Evolutionary conservation across 1,140 invertebrate species (phyloP).

Genomic region (Pseudachorutes palmiensis): DNA sequence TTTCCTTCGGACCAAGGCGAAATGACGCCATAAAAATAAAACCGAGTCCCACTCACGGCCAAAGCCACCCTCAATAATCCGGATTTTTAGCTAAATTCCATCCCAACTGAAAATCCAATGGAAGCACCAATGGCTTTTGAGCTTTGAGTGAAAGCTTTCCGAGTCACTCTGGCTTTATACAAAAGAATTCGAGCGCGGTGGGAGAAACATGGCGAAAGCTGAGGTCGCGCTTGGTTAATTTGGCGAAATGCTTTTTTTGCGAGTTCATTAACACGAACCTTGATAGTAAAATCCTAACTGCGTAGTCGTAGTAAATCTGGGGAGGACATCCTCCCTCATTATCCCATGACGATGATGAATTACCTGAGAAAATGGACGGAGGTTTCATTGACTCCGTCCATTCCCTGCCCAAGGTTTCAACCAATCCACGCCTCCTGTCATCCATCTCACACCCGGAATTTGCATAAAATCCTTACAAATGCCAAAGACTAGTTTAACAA

Average conservation of each 20-base stretch:
- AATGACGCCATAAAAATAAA: background rate
- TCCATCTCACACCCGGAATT: background rate
- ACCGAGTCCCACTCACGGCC: too few relatives aligned
- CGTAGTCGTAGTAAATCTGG: background rate
- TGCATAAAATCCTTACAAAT: background rate
- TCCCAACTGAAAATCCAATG: too few relatives aligned
- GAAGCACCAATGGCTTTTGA: too few relatives aligned
- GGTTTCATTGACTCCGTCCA: constrained; percentile 5
- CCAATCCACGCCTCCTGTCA: background rate
- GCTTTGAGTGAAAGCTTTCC: too few relatives aligned
- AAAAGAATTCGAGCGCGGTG: background rate
- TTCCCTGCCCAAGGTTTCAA: background rate
- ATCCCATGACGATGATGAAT: constrained; percentile 1
- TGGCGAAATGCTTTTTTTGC: background rate
- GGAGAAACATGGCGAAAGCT: background rate
- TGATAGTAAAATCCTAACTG: constrained; percentile 6
- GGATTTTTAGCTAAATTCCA: too few relatives aligned
- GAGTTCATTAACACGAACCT: constrained; percentile 1
- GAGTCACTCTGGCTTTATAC: too few relatives aligned
- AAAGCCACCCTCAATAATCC: too few relatives aligned
- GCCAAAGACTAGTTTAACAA: too few relatives aligned
- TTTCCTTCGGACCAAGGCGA: background rate
- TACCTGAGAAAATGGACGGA: background rate
- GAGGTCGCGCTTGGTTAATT: background rate
- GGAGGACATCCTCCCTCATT: background rate